Conservation (phyloP, 2,113 vertebrate genomes). For the Phoenicopterus ruber region DNA sequence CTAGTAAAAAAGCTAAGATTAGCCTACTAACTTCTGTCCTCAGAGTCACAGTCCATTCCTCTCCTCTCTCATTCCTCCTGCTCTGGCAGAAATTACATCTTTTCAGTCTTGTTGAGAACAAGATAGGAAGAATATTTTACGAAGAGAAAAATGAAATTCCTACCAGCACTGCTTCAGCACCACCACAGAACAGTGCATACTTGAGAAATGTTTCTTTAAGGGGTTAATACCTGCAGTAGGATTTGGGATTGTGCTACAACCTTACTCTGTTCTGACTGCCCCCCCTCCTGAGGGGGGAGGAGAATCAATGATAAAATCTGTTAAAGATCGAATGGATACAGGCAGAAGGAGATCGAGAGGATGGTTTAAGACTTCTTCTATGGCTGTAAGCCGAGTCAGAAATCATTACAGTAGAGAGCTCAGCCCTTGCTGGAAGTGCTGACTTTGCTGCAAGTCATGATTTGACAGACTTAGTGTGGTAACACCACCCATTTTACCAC, state of each 20-base stretch:
- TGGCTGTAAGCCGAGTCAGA: neutral
- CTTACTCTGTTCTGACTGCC: neutral
- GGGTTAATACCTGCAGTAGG: neutral
- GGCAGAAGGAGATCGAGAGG: neutral
- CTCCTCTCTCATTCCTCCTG: neutral
- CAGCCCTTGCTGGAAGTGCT: neutral
- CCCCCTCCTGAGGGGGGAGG: rapidly evolving
- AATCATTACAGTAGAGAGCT: neutral
- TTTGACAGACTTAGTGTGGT: conserved; percentile 2
- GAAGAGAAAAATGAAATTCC: neutral
- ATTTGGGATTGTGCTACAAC: neutral
- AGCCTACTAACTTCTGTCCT: neutral
- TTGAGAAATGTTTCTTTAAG: neutral
- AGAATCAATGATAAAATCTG: neutral
- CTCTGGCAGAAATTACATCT: neutral
- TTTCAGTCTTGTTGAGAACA: neutral
- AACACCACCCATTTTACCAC: conserved; percentile 23
- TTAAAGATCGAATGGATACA: neutral
- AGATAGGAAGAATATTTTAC: neutral
- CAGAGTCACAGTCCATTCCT: neutral
- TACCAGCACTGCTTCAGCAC: neutral
- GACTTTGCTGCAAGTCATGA: conserved; percentile 19
- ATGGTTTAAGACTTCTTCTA: neutral
- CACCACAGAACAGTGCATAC: neutral
- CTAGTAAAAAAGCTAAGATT: neutral